phyloP scores from a whole-genome alignment of 2,888 invertebrate species.

The Megaustenia siamemsis region DNA sequence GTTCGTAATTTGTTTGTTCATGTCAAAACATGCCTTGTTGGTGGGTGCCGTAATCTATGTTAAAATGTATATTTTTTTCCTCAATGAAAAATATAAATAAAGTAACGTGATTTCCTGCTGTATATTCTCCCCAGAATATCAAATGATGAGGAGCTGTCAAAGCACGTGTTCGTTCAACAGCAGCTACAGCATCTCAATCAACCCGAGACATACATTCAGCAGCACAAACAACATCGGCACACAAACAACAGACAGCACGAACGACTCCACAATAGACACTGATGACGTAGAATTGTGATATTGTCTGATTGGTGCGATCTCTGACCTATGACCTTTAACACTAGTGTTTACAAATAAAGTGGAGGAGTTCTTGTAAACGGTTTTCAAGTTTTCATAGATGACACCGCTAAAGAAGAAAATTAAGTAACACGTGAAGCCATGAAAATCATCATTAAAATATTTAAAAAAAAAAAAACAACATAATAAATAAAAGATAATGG shows the following conservation, averaged over 20 bases:
- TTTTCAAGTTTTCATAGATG: too few relatives aligned
- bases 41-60: not conserved
- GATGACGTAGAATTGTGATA: conserved; percentile 68
- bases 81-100: too few relatives aligned
- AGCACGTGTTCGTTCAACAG: conserved; percentile 73
- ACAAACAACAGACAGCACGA: conserved; percentile 73
- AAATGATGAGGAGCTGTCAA: conserved; percentile 68
- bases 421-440: too few relatives aligned
- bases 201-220: conserved; percentile 69
- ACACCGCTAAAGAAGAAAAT: too few relatives aligned
- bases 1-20: not conserved
- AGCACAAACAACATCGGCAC: conserved; percentile 75
- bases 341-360: too few relatives aligned
- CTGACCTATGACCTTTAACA: too few relatives aligned
- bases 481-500: too few relatives aligned
- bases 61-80: not conserved
- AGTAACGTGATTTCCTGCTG: too few relatives aligned
- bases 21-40: not conserved
- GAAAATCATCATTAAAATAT: too few relatives aligned
- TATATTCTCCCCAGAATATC: conserved; percentile 67
- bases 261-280: conserved; percentile 58
- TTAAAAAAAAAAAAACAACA: too few relatives aligned
- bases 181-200: conserved; percentile 67
- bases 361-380: too few relatives aligned
- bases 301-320: conserved; percentile 8